Base-by-base conservation (phyloP, 1,140 invertebrate species). In the Ostrea denselamellosa region DNA sequence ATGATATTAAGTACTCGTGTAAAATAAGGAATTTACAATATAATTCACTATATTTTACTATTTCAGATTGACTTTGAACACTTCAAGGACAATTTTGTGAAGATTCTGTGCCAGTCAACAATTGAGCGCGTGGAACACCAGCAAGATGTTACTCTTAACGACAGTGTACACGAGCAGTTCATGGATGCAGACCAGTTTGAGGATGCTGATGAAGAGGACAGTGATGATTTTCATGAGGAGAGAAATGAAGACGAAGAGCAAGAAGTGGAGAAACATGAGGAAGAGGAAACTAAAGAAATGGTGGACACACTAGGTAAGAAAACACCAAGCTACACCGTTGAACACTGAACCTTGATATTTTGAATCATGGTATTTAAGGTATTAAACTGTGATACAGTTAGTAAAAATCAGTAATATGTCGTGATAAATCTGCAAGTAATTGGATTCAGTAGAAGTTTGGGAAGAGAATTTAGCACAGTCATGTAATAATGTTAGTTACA, bases 51-150 rank as follows among this genome's bases (percentile, higher is more conserved):
- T 58, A 58, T 19, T 19, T 58, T 7, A 52, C 17, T 19, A 52
- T 83, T 83, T 83, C 84, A 88, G 87, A 81, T 88, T 81, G 84
- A 68, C 28, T 88, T 88, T 82, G 87, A 88, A 17, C 25, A 53
- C 10, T 88, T 88, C 82, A 88, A 88, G 71, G 87, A 85, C 62
- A 88, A 85, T 51, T 88, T 88, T 81, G 71, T 88, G 52, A 58
- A 85, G 52, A 88, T 88, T 51, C 65, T 88, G 10, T 85, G 87
- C 56, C 83, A 88, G 54, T 81, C 87, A 7, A 81, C 87, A 14
- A 82, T 85, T 2, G 83, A 88, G 44, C n/a, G 84, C n/a, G 83
- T 85, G 28, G 83, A 85, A 62, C 68, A 77, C 7, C 25, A 77
- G 0, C 25, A 77, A 12, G 68, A 34, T 25, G 68, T 77, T 4